Base-by-base conservation (phyloP, 1,140 invertebrate genomes). In the Onthophagus taurus region DNA sequence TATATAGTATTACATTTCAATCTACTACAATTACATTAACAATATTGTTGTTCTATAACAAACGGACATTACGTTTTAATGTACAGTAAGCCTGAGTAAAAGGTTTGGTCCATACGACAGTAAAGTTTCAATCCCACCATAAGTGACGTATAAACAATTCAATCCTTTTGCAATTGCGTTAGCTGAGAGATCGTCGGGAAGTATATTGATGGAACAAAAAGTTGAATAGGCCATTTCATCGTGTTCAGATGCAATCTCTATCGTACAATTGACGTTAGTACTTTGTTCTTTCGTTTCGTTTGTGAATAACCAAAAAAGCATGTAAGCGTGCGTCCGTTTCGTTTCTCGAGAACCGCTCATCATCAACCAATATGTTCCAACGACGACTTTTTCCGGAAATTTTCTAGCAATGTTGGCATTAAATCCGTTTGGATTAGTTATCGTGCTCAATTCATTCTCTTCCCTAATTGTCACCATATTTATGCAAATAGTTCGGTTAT, bases 291-390 rank as follows among this genome's bases (percentile, higher is more conserved):
- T 52, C 1, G 52, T 54, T n/a, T 48, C 55, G 42, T 54, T 58
- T 7, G 53, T 55, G 39, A 61, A 59, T 20, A 63, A 17, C 60
- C 60, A 61, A 33, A 55, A 51, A 1, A 63, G 4, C 1, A 52
- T 50, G 26, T 52, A 55, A 2, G 54, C 46, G 7, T 45, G 29
- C 6, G 23, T 33, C 3, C 43, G 36, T 35, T 44, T 49, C 16
- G 31, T 35, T 24, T 52, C 50, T 3, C 16, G 9, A 8, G 59
- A 60, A 1, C 56, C 58, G 26, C 43, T 61, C 20, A 52, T 51
- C 60, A 63, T 61, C 7, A 63, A 16, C 59, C 59, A 61, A 39
- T 60, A 61, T 4, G 54, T 60, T 30, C 50, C 52, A 17, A 57
- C 30, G 0, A 54, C 53, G 9, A 57, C 31, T 38, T 49, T 52